Conservation (phyloP, 2,113 vertebrate genomes). For the Phocoena sinus region DNA sequence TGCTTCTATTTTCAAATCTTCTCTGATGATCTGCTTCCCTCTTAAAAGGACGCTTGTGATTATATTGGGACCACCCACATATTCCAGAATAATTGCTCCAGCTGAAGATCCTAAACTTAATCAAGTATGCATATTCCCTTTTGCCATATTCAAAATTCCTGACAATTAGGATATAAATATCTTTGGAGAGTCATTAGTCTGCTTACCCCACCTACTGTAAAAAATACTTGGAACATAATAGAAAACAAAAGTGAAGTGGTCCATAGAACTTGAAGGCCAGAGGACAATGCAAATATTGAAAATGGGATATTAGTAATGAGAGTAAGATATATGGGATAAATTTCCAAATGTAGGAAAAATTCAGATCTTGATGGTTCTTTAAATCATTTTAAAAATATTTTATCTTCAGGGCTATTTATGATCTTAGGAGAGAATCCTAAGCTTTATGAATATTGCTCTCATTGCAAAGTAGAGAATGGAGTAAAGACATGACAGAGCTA, state of each 20-base stretch:
- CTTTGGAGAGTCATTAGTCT: neutral
- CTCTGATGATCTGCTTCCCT: neutral
- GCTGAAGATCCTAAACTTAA: neutral
- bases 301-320: neutral
- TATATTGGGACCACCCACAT: neutral
- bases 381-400: neutral
- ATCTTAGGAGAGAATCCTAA: neutral
- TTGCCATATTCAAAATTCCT: neutral
- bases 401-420: neutral
- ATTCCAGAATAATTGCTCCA: neutral
- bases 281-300: neutral
- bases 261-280: neutral
- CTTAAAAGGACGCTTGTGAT: neutral
- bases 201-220: neutral
- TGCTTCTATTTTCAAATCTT: neutral
- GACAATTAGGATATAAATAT: neutral
- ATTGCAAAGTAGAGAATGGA: neutral
- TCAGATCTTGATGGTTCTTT: neutral
- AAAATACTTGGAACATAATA: neutral
- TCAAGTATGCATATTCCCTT: neutral
- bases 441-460: neutral
- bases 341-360: neutral
- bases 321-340: neutral
- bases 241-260: neutral
- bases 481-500: neutral